These are phyloP conservation scores for Aeoliscus strigatus DNA, from an alignment of 2,797 vertebrate genomes.

Conservation along the genomic window DNA sequence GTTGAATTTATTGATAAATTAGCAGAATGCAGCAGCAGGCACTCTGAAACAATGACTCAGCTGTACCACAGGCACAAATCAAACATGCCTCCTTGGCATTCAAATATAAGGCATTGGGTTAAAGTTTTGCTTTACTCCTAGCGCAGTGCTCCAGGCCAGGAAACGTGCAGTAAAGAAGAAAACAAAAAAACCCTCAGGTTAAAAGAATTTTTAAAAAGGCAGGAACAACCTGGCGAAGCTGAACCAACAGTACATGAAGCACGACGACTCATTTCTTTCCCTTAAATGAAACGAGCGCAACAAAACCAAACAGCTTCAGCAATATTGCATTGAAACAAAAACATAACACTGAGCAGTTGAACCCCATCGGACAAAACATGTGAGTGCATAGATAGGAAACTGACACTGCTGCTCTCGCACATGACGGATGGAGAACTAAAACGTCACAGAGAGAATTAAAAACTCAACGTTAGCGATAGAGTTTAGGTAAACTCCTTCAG, in stretches of 20 bases:
- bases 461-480: constrained; percentile 5
- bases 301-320: constrained; percentile 62
- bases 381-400: constrained; percentile 45
- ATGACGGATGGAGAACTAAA: neutral
- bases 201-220: constrained; percentile 9
- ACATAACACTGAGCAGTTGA: constrained; percentile 48
- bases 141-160: constrained; percentile 16
- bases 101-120: constrained; percentile 57
- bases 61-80: constrained; percentile 69
- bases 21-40: constrained; percentile 49
- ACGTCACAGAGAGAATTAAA: constrained; percentile 4
- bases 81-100: constrained; percentile 53
- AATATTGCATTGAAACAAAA: constrained; percentile 67
- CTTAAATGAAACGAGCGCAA: constrained; percentile 41
- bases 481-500: constrained; percentile 4
- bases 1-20: constrained; percentile 60
- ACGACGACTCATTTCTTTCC: constrained; percentile 6
- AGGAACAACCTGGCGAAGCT: constrained; percentile 9
- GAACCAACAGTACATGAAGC: constrained; percentile 19
- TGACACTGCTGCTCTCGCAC: neutral
- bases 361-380: constrained; percentile 30
- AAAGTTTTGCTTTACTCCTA: constrained; percentile 26
- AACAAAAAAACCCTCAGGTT: constrained; percentile 13
- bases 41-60: constrained; percentile 40
- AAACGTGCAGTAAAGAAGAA: constrained; percentile 10